Base-by-base conservation (phyloP, 1,140 invertebrate genomes). In the Popillia japonica region DNA sequence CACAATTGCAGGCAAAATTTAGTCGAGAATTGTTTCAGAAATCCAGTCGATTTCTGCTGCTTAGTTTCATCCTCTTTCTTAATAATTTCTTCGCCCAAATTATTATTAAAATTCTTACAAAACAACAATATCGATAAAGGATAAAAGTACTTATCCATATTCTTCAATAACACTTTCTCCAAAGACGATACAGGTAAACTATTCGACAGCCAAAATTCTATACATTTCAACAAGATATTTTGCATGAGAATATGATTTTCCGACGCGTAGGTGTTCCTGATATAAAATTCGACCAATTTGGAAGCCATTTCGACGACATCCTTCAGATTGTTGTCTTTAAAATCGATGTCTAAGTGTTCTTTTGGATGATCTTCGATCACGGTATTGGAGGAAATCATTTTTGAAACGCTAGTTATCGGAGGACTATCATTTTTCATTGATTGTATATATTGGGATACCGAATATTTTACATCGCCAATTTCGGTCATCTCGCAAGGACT, bases 91-190 rank as follows among this genome's bases (percentile, higher is more conserved):
- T 83, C 82, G 20, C 85, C 82, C n/a, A 83, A 82, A 10, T 81
- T 76, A 76, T 84, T 83, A 75, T 80, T 83, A 72, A 86, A 87
- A 83, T 87, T 87, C 80, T 86, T 88, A 83, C 87, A 87, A 81
- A 88, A 88, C 8, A 88, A 78, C 77, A 88, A 83, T 75, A 87
- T 85, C 7, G 86, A 87, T 27, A 88, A 81, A 7, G 87, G 87
- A 82, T 87, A 88, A 81, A 87, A 87, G 78, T 88, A 87, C 78
- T 88, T 87, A 76, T 87, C 85, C 84, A 88, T 86, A 81, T 88
- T 87, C 78, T 87, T 87, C 23, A 87, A 77, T 9, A 88, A 81
- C 20, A 88, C 83, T 77, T 84, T 84, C 80, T 88, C 88, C 42
- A 88, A 80, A 22, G 85, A 81, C 41, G 82, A 79, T 34, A 88